These are phyloP conservation scores for Cryptosula pallasiana DNA, from an alignment of 2,888 invertebrate species.

Conservation along the genomic window DNA sequence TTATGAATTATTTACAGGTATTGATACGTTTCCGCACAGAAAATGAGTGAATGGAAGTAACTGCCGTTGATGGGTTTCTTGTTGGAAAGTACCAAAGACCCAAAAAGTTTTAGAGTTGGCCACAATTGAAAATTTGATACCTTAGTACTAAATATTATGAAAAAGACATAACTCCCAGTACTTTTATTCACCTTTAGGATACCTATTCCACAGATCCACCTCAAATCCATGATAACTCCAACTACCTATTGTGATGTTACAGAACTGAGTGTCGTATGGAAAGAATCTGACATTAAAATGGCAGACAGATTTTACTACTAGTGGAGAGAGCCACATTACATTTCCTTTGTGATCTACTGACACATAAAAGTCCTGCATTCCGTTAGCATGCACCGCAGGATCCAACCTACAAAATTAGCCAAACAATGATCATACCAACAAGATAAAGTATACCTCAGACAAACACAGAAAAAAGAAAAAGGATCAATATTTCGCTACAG, in stretches of 20 bases:
- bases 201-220: neutral
- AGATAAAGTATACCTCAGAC: too few species aligned
- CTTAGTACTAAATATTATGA: too few species aligned
- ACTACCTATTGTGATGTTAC: neutral
- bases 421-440: neutral
- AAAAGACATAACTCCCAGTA: too few species aligned
- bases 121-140: too few species aligned
- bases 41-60: too few species aligned
- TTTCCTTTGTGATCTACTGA: neutral
- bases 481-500: too few species aligned
- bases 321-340: slow-evolving; percentile 13
- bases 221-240: slow-evolving; percentile 5
- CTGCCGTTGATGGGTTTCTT: too few species aligned
- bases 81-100: too few species aligned
- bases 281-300: slow-evolving; percentile 9
- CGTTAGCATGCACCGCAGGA: slow-evolving; percentile 7
- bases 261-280: slow-evolving; percentile 21
- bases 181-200: neutral
- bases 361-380: slow-evolving; percentile 17
- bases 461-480: too few species aligned
- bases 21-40: too few species aligned
- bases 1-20: too few species aligned
- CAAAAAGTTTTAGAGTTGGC: too few species aligned
- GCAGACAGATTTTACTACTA: neutral
- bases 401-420: neutral